Base-by-base conservation (phyloP, 2,113 vertebrate species). In the Planiliza haematocheilus region DNA sequence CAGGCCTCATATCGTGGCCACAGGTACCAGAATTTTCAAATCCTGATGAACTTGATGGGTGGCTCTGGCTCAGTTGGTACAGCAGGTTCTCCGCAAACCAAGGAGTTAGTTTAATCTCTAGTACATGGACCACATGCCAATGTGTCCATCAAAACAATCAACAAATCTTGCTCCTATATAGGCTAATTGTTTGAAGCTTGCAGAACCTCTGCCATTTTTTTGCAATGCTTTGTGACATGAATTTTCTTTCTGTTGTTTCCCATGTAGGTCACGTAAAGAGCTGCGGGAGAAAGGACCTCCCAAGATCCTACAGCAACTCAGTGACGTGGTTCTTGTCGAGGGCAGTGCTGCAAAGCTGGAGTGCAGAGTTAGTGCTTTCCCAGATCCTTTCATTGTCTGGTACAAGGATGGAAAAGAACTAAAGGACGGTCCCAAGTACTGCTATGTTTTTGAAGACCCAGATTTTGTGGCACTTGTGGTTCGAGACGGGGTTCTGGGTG, bases 1-100 rank as follows among this genome's bases (percentile, higher is more conserved):
- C 92, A 94, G 84, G 90, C 91, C 8, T 95, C 93, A 12, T 93
- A 93, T 61, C 12, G 68, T n/a, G 86, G 91, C 17, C 91, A 94
- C 79, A 90, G 89, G 91, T 94, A 36, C 45, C 10, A 30, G 13
- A 37, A 58, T 41, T 9, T 59, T 43, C 12, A 4, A 5, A 1
- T 43, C n/a, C n/a, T n/a, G n/a, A n/a, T n/a, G n/a, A n/a, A n/a
- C n/a, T n/a, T n/a, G n/a, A n/a, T n/a, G n/a, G n/a, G n/a, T n/a
- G n/a, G n/a, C n/a, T n/a, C n/a, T n/a, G n/a, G n/a, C n/a, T n/a
- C n/a, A n/a, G n/a, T n/a, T n/a, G n/a, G n/a, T n/a, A n/a, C n/a
- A n/a, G n/a, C n/a, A n/a, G n/a, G n/a, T n/a, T n/a, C n/a, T n/a
- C n/a, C n/a, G n/a, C n/a, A n/a, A n/a, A n/a, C n/a, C n/a, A n/a